Percentiles rank a stretch among this genome's conserved stretches.
These are phyloP conservation scores for Nebria brevicollis DNA, from an alignment of 2,888 invertebrate species.

Conservation along the genomic window DNA sequence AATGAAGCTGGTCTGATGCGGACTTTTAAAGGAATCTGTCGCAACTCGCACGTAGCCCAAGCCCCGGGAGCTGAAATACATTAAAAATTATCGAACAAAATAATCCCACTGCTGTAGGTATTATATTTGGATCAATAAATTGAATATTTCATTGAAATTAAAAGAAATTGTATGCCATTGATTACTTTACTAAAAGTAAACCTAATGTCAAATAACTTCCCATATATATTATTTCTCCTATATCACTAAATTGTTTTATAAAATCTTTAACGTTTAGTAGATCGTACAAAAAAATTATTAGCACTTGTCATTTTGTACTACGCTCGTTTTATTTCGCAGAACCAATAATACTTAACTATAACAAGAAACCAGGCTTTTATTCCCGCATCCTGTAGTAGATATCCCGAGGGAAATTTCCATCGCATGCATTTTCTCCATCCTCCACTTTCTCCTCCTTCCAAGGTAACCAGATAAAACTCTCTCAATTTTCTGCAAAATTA, in stretches of 20 bases:
- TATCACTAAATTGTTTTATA: too few relatives aligned
- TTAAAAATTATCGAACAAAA: constrained; percentile 1
- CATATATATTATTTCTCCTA: too few relatives aligned
- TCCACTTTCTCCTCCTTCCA: constrained; percentile 8
- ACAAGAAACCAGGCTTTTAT: constrained; percentile 38
- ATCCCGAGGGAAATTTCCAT: constrained; percentile 45
- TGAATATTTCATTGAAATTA: not conserved
- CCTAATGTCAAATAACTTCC: not conserved
- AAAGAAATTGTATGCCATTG: not conserved
- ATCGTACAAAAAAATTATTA: not conserved
- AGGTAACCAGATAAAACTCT: constrained; percentile 35
- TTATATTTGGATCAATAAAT: not conserved
- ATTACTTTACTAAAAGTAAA: not conserved
- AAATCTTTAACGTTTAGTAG: too few relatives aligned
- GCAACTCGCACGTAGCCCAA: not conserved
- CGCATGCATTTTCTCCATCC: constrained; percentile 25
- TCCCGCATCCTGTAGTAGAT: constrained; percentile 25
- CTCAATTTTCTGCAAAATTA: constrained; percentile 44
- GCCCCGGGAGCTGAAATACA: not conserved
- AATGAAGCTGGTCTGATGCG: constrained; percentile 18
- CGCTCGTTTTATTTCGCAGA: constrained; percentile 29
- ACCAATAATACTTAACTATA: constrained; percentile 43
- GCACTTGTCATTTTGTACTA: constrained; percentile 5
- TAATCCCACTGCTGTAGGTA: not conserved
- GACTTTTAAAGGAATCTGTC: constrained; percentile 6